Percentiles rank a stretch among this genome's conserved stretches.
Conservation (phyloP, 1,140 invertebrate species). For the Fopius arisanus region DNA sequence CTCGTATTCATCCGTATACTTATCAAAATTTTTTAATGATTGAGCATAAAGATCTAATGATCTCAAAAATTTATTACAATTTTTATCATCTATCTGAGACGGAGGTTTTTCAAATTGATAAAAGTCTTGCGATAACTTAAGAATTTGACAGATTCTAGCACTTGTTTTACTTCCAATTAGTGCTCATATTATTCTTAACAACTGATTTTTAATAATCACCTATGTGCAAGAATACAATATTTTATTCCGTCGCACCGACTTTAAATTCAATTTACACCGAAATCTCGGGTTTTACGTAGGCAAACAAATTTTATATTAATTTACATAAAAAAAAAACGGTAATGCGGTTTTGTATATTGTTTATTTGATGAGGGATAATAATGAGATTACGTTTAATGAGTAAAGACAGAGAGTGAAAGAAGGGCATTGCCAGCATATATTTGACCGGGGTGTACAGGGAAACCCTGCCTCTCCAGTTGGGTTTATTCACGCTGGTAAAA, state of each 20-base stretch:
- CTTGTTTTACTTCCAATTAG: background rate
- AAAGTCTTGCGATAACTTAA: background rate
- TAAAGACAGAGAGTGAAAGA: constrained; percentile 16
- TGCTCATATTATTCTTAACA: background rate
- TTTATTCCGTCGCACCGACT: background rate
- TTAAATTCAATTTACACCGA: background rate
- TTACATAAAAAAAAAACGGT: background rate
- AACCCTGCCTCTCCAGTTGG: background rate
- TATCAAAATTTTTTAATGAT: background rate
- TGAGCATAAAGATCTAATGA: background rate
- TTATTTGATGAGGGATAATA: background rate
- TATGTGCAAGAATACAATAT: background rate
- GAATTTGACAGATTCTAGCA: background rate
- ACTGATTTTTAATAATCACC: background rate
- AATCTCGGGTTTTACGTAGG: constrained; percentile 2
- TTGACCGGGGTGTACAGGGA: background rate
- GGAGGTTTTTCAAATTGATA: background rate
- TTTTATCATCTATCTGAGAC: background rate
- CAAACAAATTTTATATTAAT: background rate
- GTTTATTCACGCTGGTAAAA: constrained; percentile 2
- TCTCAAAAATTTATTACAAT: background rate
- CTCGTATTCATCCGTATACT: background rate
- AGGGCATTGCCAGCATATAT: background rate
- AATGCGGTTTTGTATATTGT: constrained; percentile 1
- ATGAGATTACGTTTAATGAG: background rate